Conservation (phyloP, 2,888 invertebrate species). For the Rhingia rostrata region DNA sequence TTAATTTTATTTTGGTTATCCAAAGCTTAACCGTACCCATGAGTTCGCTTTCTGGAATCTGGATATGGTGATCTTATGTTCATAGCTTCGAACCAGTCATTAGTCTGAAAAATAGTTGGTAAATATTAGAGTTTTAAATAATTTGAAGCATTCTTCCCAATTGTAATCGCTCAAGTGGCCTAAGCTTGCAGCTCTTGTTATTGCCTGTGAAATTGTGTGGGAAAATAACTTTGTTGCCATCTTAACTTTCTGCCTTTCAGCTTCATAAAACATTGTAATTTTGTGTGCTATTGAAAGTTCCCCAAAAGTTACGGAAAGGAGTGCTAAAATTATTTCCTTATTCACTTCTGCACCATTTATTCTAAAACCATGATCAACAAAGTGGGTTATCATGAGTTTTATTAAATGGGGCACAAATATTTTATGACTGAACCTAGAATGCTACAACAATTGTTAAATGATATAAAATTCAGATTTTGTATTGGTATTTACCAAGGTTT, state of each 20-base stretch:
- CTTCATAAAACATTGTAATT: too few species aligned
- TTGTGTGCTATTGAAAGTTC: too few species aligned
- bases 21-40: slow-evolving; percentile 1
- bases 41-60: too few species aligned
- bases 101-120: too few species aligned
- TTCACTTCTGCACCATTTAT: slow-evolving; percentile 46
- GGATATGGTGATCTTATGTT: too few species aligned
- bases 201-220: slow-evolving; percentile 1
- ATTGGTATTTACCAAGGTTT: slow-evolving; percentile 15
- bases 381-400: slow-evolving; percentile 54
- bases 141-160: slow-evolving; percentile 10
- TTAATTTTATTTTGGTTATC: not conserved
- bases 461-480: slow-evolving; percentile 1
- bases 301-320: slow-evolving; percentile 18
- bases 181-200: slow-evolving; percentile 17
- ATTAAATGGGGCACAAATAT: slow-evolving; percentile 63
- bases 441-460: slow-evolving; percentile 1
- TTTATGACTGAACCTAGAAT: slow-evolving; percentile 48
- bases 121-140: slow-evolving; percentile 15
- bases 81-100: too few species aligned
- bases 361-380: slow-evolving; percentile 29
- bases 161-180: slow-evolving; percentile 11
- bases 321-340: slow-evolving; percentile 37
- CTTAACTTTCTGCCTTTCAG: too few species aligned
- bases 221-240: too few species aligned